These are phyloP conservation scores for Mactra quadrangularis DNA, from an alignment of 1,140 invertebrate species.

Conservation along the genomic window DNA sequence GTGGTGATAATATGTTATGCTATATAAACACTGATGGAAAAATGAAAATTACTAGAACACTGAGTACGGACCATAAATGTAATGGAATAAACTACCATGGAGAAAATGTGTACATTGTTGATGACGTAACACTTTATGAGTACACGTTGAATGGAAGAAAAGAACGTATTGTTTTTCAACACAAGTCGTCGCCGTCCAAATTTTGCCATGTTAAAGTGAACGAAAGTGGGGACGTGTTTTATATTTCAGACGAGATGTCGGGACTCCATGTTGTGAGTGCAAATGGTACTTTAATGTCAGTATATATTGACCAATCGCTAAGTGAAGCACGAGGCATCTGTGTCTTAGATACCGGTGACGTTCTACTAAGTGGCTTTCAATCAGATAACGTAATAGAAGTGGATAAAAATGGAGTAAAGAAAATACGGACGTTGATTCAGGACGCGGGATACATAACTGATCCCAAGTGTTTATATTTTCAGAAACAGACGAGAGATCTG, in stretches of 20 bases:
- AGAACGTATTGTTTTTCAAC: neutral
- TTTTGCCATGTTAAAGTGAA: conserved; percentile 13
- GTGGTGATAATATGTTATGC: conserved; percentile 1
- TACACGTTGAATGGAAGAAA: neutral
- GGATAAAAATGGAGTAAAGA: conserved; percentile 1
- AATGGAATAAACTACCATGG: neutral
- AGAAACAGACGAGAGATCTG: neutral
- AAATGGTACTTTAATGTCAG: neutral
- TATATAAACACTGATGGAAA: neutral
- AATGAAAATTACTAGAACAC: conserved; percentile 10
- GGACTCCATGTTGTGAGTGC: neutral
- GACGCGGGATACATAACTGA: conserved; percentile 12
- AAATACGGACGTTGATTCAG: conserved; percentile 9
- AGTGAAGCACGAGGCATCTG: conserved; percentile 18
- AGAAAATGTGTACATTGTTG: neutral
- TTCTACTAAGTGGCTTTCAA: conserved; percentile 8
- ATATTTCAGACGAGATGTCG: conserved; percentile 11
- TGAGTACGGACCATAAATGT: neutral
- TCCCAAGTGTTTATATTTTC: conserved; percentile 12
- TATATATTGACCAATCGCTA: neutral
- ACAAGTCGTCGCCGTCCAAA: neutral
- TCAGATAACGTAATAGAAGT: conserved; percentile 24
- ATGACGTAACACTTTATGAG: neutral
- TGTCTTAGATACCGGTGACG: neutral
- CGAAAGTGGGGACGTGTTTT: neutral